Base-by-base conservation (phyloP, 2,113 vertebrate species). In the Calonectris borealis region DNA sequence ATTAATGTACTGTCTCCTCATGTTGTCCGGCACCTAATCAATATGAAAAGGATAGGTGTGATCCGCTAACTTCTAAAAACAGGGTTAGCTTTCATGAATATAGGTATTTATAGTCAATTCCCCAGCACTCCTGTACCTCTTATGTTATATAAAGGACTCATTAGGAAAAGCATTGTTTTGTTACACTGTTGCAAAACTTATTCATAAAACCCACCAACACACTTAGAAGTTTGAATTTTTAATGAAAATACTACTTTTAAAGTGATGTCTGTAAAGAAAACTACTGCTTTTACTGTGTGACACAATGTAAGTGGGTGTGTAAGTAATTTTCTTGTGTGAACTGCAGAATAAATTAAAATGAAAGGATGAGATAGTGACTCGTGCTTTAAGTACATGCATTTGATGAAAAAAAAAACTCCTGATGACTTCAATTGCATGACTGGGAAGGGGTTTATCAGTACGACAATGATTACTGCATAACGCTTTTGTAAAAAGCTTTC, bases 51-150 rank as follows among this genome's bases (percentile, higher is more conserved):
- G n/a, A 8, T 10, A 42, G 13, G 13, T 75, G 73, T 62, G 65
- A 60, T 42, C 10, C 1, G 2, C 9, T n/a, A 26, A 55, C 25
- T 52, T 76, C 26, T 87, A 34, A 49, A 82, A 82, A 7, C 7
- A 16, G 18, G 4, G 15, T 52, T 78, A 49, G 32, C 16, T 71
- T 71, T 21, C 14, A 34, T 18, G 26, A 49, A 87, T 76, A 61
- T 16, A 17, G 1, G 1, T 10, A 3, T 84, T 81, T 93, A 3
- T 20, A 20, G 52, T 22, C 3, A 46, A 0, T 76, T 83, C 3
- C 16, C 7, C 31, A 49, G 25, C 8, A 2, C 4, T 84, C 21
- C 26, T 51, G 3, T 84, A 12, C 13, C 11, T 7, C 24, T 61
- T 55, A 6, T 0, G 1, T 77, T 91, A 11, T 36, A 10, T 65